These are phyloP conservation scores for Homalodisca vitripennis DNA, from an alignment of 1,140 invertebrate genomes.

Conservation along the genomic window DNA sequence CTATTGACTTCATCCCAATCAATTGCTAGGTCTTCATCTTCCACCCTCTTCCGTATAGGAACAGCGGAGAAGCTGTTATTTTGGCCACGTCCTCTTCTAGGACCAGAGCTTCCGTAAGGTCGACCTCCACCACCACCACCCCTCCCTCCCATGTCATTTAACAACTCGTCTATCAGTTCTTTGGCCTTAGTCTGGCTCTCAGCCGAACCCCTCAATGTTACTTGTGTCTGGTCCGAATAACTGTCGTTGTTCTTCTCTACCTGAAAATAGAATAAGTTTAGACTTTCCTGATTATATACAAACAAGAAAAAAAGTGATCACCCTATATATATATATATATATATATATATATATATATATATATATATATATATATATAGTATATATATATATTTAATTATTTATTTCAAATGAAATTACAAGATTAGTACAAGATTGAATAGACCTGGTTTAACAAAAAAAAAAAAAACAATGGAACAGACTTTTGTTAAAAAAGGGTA, in stretches of 20 bases:
- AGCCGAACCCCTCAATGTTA: constrained; percentile 48
- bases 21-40: constrained; percentile 40
- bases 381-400: no score
- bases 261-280: constrained; percentile 14
- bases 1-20: constrained; percentile 48
- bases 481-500: no score
- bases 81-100: neutral
- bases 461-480: no score
- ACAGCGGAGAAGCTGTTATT: neutral
- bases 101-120: neutral
- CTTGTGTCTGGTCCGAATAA: neutral
- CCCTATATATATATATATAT: no score
- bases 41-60: neutral
- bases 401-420: no score
- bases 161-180: constrained; percentile 52
- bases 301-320: no score
- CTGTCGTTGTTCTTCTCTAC: constrained; percentile 8
- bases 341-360: no score
- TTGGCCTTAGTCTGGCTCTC: constrained; percentile 55
- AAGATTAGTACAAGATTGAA: no score
- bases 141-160: constrained; percentile 35
- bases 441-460: no score
- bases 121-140: constrained; percentile 9
- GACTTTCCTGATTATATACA: no score
- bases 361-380: no score